A percentile compares a stretch with the other conserved stretches of the same genome.
phyloP scores from a whole-genome alignment of 2,113 vertebrate genomes.

The Zosterops lateralis region DNA sequence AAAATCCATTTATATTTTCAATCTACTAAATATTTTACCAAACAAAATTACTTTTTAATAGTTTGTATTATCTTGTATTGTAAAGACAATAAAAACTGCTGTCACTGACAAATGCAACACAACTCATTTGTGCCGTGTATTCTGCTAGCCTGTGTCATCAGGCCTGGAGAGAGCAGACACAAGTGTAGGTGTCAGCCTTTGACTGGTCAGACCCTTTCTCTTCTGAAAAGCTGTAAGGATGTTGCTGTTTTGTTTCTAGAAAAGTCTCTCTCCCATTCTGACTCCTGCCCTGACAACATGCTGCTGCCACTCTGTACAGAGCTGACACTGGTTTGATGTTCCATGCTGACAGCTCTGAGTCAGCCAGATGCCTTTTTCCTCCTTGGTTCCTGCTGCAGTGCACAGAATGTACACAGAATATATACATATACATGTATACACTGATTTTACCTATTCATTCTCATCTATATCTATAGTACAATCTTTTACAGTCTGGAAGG shows the following conservation, averaged over 20 bases:
- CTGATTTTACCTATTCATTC: not conserved
- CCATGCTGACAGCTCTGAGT: not conserved
- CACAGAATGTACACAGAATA: not conserved
- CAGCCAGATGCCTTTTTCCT: not conserved
- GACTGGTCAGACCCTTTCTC: not conserved
- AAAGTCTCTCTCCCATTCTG: not conserved
- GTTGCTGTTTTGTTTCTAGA: not conserved
- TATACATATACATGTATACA: fast-evolving
- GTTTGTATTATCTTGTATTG: not conserved
- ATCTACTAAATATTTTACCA: constrained; percentile 32
- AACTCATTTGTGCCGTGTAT: not conserved
- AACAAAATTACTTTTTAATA: not conserved
- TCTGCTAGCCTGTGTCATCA: not conserved
- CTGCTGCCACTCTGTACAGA: not conserved
- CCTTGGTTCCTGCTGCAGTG: not conserved
- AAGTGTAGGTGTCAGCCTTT: not conserved
- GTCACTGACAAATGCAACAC: not conserved
- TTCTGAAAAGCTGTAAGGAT: not conserved
- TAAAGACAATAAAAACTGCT: constrained; percentile 21
- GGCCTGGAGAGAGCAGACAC: not conserved
- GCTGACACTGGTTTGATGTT: not conserved
- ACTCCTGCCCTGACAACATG: fast-evolving
- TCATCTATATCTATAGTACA: fast-evolving
- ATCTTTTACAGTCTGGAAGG: not conserved
- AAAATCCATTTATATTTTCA: constrained; percentile 43